Evolutionary conservation across 2,797 vertebrate species (phyloP), one percentile per base, ranked within the genome.

Genomic region (Poecilia velifera): DNA sequence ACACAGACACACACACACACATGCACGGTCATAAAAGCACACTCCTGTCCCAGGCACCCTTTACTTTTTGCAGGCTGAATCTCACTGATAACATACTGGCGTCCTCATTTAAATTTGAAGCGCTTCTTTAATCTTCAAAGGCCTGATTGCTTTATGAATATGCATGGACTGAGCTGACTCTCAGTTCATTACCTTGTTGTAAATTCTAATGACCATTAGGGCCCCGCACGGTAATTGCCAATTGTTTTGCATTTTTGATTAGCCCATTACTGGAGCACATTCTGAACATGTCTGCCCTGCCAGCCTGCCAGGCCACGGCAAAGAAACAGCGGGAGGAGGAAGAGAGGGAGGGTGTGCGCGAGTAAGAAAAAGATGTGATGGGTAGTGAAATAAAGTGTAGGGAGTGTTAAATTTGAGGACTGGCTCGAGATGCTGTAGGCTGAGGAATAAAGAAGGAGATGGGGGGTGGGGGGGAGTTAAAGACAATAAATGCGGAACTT

Each of bases 131-230:
- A 99, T 99, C 98, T 99, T 99, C 98, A 99, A 99, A 99, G 98
- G 98, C 97, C 98, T 99, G 98, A 99, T 99, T 99, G 98, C 98
- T 99, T 99, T 98, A 99, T 99, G 98, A 99, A 99, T 99, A 99
- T 99, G 98, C 98, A 99, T 99, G 97, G 96, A 95, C 97, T 97
- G 97, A 97, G 98, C 98, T 98, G 98, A 98, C 98, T 99, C 98
- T 93, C 98, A 99, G 98, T 99, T 99, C 98, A 99, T 99, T 99
- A 99, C 98, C 98, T 99, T 98, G 98, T 99, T 99, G 98, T 99
- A 99, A 99, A 99, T 99, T 99, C 98, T 99, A 99, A 99, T 99
- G 98, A 99, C 98, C 98, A 99, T 99, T 99, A 99, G 98, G 97
- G 97, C 97, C 97, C 98, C 94, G 90, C 84, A 96, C 97, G 96